Evolutionary conservation across 2,888 invertebrate genomes (phyloP).

Genomic region (Tenthredo livida): DNA sequence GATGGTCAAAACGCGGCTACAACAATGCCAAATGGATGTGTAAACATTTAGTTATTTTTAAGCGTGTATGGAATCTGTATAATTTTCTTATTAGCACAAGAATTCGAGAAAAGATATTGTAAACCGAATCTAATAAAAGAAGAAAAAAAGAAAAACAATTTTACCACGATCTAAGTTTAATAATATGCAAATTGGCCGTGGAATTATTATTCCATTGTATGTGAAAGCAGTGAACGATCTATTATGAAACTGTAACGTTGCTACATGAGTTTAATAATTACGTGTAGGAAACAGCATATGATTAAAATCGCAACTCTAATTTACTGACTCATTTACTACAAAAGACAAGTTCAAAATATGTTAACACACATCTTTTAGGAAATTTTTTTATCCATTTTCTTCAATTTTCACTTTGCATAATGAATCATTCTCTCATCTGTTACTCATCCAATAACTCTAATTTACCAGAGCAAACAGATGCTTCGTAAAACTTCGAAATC

Average conservation of each 20-base stretch:
- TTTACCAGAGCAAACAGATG: not conserved
- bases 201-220: conserved; percentile 18
- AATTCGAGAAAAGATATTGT: not conserved
- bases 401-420: not conserved
- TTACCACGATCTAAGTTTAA: not conserved
- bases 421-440: not conserved
- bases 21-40: conserved; percentile 19
- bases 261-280: conserved; percentile 22
- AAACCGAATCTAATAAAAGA: not conserved
- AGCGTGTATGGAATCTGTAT: not conserved
- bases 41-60: conserved; percentile 27
- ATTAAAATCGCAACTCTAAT: conserved; percentile 78
- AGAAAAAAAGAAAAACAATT: not conserved
- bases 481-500: not conserved
- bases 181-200: conserved; percentile 11
- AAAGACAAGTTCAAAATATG: not conserved
- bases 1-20: not conserved
- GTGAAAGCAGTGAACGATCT: conserved; percentile 30
- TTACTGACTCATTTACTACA: conserved; percentile 68
- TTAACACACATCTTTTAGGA: not conserved
- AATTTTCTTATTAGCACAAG: not conserved
- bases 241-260: conserved; percentile 30
- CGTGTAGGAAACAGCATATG: not conserved
- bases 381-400: not conserved
- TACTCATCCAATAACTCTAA: not conserved